Percentiles rank a stretch among this genome's conserved stretches.
These are phyloP conservation scores for Steinernema hermaphroditum DNA, from an alignment of 2,888 invertebrate species.

Conservation along the genomic window DNA sequence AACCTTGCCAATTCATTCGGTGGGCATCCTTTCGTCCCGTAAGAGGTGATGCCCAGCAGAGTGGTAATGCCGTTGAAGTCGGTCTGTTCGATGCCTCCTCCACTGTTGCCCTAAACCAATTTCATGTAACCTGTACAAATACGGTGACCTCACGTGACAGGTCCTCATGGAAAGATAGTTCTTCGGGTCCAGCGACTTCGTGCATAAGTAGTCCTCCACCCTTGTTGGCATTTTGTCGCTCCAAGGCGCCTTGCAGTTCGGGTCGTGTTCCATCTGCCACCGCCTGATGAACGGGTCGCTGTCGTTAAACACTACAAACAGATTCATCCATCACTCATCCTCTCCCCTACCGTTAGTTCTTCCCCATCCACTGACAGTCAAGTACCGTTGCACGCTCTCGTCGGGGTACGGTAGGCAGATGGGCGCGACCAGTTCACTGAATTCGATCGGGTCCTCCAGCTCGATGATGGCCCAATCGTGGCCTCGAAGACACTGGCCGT, in stretches of 20 bases:
- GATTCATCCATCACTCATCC: neutral
- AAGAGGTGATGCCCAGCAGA: conserved; percentile 61
- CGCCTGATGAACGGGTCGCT: conserved; percentile 58
- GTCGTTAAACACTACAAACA: conserved; percentile 54
- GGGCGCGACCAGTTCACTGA: conserved; percentile 50
- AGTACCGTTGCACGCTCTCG: conserved; percentile 37
- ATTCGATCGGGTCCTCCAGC: conserved; percentile 53
- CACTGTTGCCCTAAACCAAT: conserved; percentile 58
- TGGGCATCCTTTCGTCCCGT: conserved; percentile 63
- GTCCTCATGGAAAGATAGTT: conserved; percentile 57
- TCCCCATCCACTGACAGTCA: conserved; percentile 63
- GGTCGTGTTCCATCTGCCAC: conserved; percentile 59
- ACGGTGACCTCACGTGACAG: conserved; percentile 51
- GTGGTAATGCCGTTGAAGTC: conserved; percentile 48
- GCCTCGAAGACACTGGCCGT: conserved; percentile 50
- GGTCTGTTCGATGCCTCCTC: conserved; percentile 58
- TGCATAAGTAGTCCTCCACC: conserved; percentile 59
- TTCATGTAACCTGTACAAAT: neutral
- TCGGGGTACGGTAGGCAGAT: conserved; percentile 57
- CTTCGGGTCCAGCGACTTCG: conserved; percentile 53
- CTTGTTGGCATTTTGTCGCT: conserved; percentile 56
- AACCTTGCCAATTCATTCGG: conserved; percentile 63
- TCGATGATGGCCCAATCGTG: conserved; percentile 65
- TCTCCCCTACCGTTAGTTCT: conserved; percentile 47
- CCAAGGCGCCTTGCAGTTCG: conserved; percentile 55